Conservation (phyloP, 2,888 invertebrate species). For the Lasioglossum vierecki region DNA sequence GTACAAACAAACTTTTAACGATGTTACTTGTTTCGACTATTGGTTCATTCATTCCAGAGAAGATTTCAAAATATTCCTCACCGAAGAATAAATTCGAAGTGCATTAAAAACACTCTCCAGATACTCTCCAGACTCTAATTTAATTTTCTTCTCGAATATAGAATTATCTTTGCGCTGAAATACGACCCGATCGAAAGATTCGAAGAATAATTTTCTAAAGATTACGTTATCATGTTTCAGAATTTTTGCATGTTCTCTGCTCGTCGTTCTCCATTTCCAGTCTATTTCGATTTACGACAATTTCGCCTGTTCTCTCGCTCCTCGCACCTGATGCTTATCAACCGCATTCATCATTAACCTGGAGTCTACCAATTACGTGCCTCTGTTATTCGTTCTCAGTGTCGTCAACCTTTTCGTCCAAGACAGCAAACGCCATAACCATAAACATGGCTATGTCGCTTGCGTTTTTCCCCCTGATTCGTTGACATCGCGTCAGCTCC, state of each 20-base stretch:
- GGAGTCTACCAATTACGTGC: constrained; percentile 36
- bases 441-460: constrained; percentile 7
- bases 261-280: neutral
- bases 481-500: constrained; percentile 4
- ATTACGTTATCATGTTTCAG: neutral
- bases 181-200: neutral
- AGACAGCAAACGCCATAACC: constrained; percentile 34
- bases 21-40: neutral
- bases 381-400: constrained; percentile 35
- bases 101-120: neutral
- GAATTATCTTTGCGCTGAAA: neutral
- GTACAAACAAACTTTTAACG: neutral
- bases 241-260: neutral
- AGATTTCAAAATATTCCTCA: neutral
- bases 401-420: constrained; percentile 36
- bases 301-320: neutral
- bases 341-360: constrained; percentile 52
- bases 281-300: neutral
- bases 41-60: neutral
- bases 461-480: neutral
- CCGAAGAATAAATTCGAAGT: neutral
- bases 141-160: neutral
- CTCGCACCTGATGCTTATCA: constrained; percentile 17
- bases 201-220: neutral
- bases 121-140: no score